These are phyloP conservation scores for Diglossa cyanea DNA, from an alignment of 2,797 vertebrate species.

Conservation along the genomic window DNA sequence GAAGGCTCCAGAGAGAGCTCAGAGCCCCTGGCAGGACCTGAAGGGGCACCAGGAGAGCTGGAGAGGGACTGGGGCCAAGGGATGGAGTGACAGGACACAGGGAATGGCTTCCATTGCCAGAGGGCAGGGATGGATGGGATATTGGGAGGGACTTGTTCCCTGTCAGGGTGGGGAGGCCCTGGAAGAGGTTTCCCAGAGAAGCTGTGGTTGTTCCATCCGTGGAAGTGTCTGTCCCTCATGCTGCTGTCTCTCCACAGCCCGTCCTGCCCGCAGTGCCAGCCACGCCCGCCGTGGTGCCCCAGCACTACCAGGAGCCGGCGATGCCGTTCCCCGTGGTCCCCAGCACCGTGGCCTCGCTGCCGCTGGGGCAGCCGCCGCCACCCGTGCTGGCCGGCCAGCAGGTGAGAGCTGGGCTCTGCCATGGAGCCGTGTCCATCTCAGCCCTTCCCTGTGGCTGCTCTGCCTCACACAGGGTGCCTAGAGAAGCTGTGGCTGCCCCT, in stretches of 20 bases:
- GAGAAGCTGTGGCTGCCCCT: not conserved
- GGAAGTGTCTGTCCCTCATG: not conserved
- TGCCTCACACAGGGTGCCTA: fast-evolving
- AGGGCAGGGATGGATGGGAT: fast-evolving
- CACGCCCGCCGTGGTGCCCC: conserved; percentile 28
- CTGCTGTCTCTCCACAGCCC: conserved; percentile 43
- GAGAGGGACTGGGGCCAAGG: no score
- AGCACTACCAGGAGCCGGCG: conserved; percentile 74
- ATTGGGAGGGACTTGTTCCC: no score
- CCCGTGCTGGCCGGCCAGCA: conserved; percentile 70
- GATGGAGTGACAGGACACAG: no score
- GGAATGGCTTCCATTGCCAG: not conserved
- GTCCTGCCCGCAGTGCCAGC: conserved; percentile 56
- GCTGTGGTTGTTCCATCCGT: not conserved
- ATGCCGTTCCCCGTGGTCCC: conserved; percentile 68
- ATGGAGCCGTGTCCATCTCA: fast-evolving
- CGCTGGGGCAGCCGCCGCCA: conserved; percentile 62
- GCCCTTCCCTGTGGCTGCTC: fast-evolving
- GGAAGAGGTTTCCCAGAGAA: not conserved
- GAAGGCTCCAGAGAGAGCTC: no score
- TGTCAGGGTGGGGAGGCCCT: not conserved
- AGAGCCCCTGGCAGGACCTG: no score
- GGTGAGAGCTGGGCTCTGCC: conserved; percentile 60
- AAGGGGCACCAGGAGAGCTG: no score
- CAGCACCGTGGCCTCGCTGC: conserved; percentile 67